Base-by-base conservation (phyloP, 1,140 invertebrate genomes). In the Drosophila subpulchrella region DNA sequence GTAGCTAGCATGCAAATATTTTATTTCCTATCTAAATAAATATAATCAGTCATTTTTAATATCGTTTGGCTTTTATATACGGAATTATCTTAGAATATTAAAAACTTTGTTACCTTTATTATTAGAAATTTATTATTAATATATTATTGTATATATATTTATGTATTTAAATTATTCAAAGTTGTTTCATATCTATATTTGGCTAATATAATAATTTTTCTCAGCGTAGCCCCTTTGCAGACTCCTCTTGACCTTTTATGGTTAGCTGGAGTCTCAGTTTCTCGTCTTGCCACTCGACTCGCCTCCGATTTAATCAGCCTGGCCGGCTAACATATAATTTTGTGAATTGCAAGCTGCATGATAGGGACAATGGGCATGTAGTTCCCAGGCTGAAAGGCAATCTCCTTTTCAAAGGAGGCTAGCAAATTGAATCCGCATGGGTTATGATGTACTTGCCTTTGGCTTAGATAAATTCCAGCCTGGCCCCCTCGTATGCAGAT, bases 371-470 rank as follows among this genome's bases (percentile, higher is more conserved):
- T 50, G 65, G 60, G 38, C 60, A 17, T 39, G 42, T 27, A n/a
- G 58, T 48, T 47, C 63, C 58, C 63, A 66, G 65, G 15, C 48
- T 42, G 34, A 24, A 50, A 27, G 15, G 13, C 34, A 32, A 36
- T 66, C 36, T 34, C 27, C 4, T 10, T 20, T 58, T 71, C 50
- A 71, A 50, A 50, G 53, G 42, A 41, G 54, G 53, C 46, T 42
- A 17, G 53, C 56, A 89, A 88, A 89, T 89, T 89, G 84, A 89
- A 80, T 83, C 42, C 46, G 68, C 72, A 44, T 89, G 76, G 68
- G 61, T 70, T 80, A 56, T 76, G 75, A 59, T 66, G 71, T 20
- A 50, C 66, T 59, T 38, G 70, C 81, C 73, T 30, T 36, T 48
- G 75, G 76, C 75, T 61, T 51, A 62, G 68, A 66, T 68, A 38